These are phyloP conservation scores for Tylochromis polylepis DNA, from an alignment of 2,113 vertebrate species.

Conservation along the genomic window DNA sequence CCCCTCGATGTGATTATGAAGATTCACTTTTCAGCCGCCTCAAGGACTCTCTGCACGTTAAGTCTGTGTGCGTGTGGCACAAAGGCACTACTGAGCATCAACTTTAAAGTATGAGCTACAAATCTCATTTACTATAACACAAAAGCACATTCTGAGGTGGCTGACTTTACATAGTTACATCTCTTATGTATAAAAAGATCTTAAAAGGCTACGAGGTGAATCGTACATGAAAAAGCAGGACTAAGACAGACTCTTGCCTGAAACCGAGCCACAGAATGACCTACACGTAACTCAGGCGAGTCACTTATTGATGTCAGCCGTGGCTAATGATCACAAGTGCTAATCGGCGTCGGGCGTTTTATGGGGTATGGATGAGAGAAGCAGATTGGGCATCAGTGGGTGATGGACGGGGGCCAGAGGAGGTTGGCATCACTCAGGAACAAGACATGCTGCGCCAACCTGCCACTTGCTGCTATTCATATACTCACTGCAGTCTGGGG, in stretches of 20 bases:
- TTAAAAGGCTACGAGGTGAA: not conserved
- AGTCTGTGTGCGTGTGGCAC: not conserved
- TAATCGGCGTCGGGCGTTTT: conserved; percentile 24
- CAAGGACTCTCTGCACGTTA: not conserved
- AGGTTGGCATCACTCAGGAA: conserved; percentile 59
- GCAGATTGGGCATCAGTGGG: conserved; percentile 67
- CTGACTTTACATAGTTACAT: not conserved
- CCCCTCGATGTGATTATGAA: conserved; percentile 31
- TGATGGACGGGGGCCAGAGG: conserved; percentile 59
- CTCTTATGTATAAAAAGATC: not conserved
- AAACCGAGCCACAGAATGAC: not conserved
- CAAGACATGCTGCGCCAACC: conserved; percentile 67
- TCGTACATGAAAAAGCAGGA: not conserved
- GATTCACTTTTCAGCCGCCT: conserved; percentile 29
- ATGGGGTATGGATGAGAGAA: conserved; percentile 27
- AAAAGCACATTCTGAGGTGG: not conserved
- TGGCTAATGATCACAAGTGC: conserved; percentile 24
- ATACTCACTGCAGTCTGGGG: conserved; percentile 29
- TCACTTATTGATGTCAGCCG: conserved; percentile 9
- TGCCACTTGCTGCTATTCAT: conserved; percentile 63
- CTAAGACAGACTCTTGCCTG: not conserved
- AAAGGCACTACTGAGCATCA: not conserved
- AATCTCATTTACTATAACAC: not conserved
- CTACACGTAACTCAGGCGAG: not conserved
- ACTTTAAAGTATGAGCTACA: not conserved